These are phyloP conservation scores for Zosterops borbonicus DNA, from an alignment of 2,113 vertebrate species.

Conservation along the genomic window DNA sequence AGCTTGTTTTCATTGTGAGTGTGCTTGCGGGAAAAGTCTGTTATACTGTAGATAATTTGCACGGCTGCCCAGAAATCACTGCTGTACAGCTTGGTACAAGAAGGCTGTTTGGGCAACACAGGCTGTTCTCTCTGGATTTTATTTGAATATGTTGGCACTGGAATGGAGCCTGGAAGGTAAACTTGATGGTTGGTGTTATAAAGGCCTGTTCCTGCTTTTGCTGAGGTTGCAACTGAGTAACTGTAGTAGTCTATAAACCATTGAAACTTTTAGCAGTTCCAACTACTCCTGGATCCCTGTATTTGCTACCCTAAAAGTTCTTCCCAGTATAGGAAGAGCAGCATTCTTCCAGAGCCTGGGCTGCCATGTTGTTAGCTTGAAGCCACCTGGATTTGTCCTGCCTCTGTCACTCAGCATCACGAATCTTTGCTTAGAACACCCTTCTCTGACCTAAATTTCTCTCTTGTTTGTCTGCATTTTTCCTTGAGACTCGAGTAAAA, in stretches of 20 bases:
- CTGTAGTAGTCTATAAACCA: neutral
- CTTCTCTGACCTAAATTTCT: neutral
- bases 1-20: constrained; percentile 58
- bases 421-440: neutral
- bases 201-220: constrained; percentile 2
- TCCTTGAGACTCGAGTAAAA: neutral
- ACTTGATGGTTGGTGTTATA: constrained; percentile 7
- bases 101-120: constrained; percentile 2
- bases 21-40: constrained; percentile 10
- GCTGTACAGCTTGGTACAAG: neutral
- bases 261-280: neutral
- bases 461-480: neutral
- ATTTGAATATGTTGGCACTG: constrained; percentile 35
- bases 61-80: neutral
- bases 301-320: neutral
- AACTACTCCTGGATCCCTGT: neutral
- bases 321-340: neutral
- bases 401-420: neutral
- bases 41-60: constrained; percentile 11
- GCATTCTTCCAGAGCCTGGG: neutral
- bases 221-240: neutral
- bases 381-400: neutral
- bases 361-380: neutral
- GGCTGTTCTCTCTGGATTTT: constrained; percentile 35
- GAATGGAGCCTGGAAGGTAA: constrained; percentile 28